phyloP scores from a whole-genome alignment of 2,888 invertebrate species.

The Hemithea aestivaria region DNA sequence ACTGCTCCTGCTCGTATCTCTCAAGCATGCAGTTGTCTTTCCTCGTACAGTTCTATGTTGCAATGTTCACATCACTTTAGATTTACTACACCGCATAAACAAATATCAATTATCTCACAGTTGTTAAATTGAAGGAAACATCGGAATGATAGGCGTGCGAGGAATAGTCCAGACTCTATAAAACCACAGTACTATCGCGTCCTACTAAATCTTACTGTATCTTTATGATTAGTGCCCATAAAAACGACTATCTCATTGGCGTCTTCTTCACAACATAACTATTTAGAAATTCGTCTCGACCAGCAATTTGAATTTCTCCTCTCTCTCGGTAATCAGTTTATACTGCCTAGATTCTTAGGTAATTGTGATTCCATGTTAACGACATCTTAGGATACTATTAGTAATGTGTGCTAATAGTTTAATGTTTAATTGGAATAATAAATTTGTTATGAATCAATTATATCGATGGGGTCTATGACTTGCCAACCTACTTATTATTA shows the following conservation, averaged over 20 bases:
- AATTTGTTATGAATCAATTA: too few species aligned
- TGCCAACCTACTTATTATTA: too few species aligned
- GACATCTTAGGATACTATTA: neutral
- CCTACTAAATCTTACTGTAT: constrained; percentile 8
- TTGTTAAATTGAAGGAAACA: constrained; percentile 2
- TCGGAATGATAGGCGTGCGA: constrained; percentile 1
- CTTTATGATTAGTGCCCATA: constrained; percentile 12
- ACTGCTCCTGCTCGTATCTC: too few species aligned
- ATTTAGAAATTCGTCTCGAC: constrained; percentile 3
- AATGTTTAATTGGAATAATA: too few species aligned
- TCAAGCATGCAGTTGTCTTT: too few species aligned
- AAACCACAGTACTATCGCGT: constrained; percentile 7
- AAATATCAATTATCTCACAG: neutral
- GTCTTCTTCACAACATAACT: constrained; percentile 4
- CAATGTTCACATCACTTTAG: too few species aligned
- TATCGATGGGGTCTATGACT: too few species aligned
- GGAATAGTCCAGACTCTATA: constrained; percentile 5
- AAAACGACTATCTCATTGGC: constrained; percentile 5
- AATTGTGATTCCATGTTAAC: constrained; percentile 11
- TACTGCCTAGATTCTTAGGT: neutral
- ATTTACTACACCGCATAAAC: too few species aligned
- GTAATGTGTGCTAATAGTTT: too few species aligned
- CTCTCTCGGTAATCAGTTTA: neutral
- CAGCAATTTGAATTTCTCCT: constrained; percentile 7
- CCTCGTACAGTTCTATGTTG: too few species aligned